Evolutionary conservation across 2,797 vertebrate species (phyloP).

Genomic region (Perdix hodgsoniae): DNA sequence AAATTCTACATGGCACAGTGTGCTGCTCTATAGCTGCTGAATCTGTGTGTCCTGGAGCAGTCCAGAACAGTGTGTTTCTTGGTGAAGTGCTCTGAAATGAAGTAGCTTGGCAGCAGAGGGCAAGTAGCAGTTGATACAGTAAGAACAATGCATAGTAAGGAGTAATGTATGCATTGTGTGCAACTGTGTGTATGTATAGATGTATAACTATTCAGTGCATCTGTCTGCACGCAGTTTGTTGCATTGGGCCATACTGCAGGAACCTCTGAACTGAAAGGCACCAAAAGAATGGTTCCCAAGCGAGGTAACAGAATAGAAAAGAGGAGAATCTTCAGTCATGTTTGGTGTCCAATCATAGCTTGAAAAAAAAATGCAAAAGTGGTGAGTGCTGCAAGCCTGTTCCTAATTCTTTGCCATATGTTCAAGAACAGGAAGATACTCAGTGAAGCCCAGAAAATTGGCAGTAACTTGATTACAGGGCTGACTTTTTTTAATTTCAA

Average conservation of each 20-base stretch:
- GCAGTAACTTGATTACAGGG: background rate
- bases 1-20: background rate
- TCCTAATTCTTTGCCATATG: conserved; percentile 27
- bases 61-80: background rate
- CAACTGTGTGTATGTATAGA: background rate
- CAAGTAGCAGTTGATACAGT: background rate
- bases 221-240: background rate
- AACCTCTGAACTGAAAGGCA: background rate
- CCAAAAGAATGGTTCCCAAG: background rate
- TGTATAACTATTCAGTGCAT: background rate
- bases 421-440: background rate
- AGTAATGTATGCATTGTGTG: background rate
- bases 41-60: background rate
- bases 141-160: background rate
- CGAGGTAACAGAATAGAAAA: background rate
- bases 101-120: background rate
- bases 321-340: background rate
- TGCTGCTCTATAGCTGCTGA: background rate
- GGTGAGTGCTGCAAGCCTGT: background rate
- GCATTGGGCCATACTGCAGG: background rate
- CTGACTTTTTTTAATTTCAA: background rate
- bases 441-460: background rate
- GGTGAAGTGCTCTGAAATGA: background rate
- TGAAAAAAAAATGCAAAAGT: background rate
- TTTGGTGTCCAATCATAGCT: background rate